Percentiles rank a stretch among this genome's conserved stretches.
Conservation (phyloP, 1,140 invertebrate species). For the Drosophila persimilis region DNA sequence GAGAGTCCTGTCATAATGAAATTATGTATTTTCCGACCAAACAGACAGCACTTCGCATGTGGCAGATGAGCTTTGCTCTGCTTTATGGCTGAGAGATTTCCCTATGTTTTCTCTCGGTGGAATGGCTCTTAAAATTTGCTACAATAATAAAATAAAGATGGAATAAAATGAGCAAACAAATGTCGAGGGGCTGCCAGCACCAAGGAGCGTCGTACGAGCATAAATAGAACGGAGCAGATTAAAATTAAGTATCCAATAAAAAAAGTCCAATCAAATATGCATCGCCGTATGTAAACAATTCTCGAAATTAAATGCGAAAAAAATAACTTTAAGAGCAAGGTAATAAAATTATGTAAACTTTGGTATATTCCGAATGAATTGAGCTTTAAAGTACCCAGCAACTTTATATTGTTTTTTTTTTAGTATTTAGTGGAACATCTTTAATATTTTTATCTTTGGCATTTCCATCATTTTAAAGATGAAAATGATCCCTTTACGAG, state of each 20-base stretch:
- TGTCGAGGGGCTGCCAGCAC: constrained; percentile 10
- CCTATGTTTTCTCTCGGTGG: constrained; percentile 40
- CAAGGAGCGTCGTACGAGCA: neutral
- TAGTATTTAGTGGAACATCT: too few species aligned
- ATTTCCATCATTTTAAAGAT: too few species aligned
- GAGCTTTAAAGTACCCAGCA: neutral
- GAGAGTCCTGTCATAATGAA: constrained; percentile 47
- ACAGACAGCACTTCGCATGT: constrained; percentile 34
- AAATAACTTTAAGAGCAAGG: constrained; percentile 7
- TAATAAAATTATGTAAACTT: constrained; percentile 3
- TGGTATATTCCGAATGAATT: neutral
- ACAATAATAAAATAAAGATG: constrained; percentile 45
- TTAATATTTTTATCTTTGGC: too few species aligned
- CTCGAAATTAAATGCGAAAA: constrained; percentile 1
- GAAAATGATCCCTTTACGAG: too few species aligned
- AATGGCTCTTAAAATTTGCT: constrained; percentile 45
- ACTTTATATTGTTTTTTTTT: too few species aligned
- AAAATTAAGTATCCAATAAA: constrained; percentile 32
- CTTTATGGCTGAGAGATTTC: constrained; percentile 42
- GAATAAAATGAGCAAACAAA: constrained; percentile 31
- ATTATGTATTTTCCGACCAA: constrained; percentile 54
- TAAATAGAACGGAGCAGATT: constrained; percentile 34
- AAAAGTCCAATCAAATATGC: constrained; percentile 13
- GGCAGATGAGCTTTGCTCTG: constrained; percentile 47
- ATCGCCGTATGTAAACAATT: neutral